Percentiles rank a stretch among this genome's conserved stretches.
Evolutionary conservation across 2,888 invertebrate genomes (phyloP).

Genomic region (Lypha dubia): DNA sequence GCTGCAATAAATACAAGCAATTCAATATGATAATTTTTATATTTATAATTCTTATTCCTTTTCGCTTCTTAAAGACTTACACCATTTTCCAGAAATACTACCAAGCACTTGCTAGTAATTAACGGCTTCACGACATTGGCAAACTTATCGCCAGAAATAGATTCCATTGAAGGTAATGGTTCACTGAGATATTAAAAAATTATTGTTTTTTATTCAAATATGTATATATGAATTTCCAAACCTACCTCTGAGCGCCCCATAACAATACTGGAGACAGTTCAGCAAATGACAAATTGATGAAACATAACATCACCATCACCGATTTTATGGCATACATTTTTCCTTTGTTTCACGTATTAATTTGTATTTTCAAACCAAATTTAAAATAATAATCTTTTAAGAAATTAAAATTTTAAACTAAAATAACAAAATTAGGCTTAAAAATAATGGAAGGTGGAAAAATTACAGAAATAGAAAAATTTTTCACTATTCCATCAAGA

Average conservation of each 20-base stretch:
- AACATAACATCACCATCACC: constrained; percentile 77
- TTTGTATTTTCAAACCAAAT: constrained; percentile 53
- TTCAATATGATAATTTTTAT: not conserved
- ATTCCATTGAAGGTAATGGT: constrained; percentile 77
- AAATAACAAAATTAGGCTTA: constrained; percentile 73
- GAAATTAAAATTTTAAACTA: constrained; percentile 76
- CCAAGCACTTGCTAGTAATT: constrained; percentile 81
- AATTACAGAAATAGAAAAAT: constrained; percentile 66
- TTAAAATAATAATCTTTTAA: constrained; percentile 28
- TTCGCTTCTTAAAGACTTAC: constrained; percentile 80
- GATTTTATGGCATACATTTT: constrained; percentile 74
- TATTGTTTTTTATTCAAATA: not conserved
- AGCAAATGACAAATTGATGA: constrained; percentile 78
- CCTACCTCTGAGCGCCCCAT: constrained; percentile 84
- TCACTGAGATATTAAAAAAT: constrained; percentile 71
- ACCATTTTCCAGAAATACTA: constrained; percentile 84
- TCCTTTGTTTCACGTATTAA: constrained; percentile 30
- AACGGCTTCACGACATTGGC: constrained; percentile 74
- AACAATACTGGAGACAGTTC: constrained; percentile 86
- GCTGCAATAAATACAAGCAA: constrained; percentile 76
- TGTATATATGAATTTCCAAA: not conserved
- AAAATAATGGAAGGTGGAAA: constrained; percentile 71
- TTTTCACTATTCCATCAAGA: constrained; percentile 69
- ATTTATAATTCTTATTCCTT: not conserved
- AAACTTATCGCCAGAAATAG: constrained; percentile 78